Conservation (phyloP, 1,140 invertebrate genomes). For the Trichonephila clavata region DNA sequence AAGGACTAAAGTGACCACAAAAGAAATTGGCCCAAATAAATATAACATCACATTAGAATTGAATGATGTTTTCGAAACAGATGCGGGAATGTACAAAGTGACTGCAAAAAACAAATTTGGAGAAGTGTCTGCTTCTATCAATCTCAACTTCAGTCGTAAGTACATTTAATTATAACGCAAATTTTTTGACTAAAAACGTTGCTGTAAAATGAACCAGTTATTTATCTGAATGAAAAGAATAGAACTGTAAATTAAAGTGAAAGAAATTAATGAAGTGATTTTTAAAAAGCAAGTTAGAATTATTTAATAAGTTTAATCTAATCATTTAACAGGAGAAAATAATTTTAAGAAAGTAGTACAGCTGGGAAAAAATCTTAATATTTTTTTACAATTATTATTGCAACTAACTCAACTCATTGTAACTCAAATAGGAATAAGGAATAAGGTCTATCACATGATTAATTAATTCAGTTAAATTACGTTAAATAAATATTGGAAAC, state of each 20-base stretch:
- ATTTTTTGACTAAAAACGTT: neutral
- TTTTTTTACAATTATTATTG: no score
- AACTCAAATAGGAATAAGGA: no score
- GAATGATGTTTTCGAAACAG: constrained; percentile 96
- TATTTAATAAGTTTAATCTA: no score
- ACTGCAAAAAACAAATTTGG: constrained; percentile 98
- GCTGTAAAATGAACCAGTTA: neutral
- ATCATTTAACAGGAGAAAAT: no score
- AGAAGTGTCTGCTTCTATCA: constrained; percentile 98
- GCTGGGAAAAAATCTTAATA: no score
- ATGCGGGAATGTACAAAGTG: constrained; percentile 98
- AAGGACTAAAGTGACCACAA: constrained; percentile 92
- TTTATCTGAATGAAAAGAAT: neutral
- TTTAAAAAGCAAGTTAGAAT: no score
- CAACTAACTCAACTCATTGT: no score
- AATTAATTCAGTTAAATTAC: no score
- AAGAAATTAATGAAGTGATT: neutral
- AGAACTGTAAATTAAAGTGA: neutral
- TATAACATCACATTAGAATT: constrained; percentile 95
- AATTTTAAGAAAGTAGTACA: no score
- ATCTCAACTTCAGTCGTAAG: constrained; percentile 99
- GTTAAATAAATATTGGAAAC: no score
- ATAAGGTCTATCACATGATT: no score
- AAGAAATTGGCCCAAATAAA: constrained; percentile 91
- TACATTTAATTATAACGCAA: constrained; percentile 79